These are phyloP conservation scores for Acrocephalus arundinaceus DNA, from an alignment of 2,113 vertebrate species.

Conservation along the genomic window DNA sequence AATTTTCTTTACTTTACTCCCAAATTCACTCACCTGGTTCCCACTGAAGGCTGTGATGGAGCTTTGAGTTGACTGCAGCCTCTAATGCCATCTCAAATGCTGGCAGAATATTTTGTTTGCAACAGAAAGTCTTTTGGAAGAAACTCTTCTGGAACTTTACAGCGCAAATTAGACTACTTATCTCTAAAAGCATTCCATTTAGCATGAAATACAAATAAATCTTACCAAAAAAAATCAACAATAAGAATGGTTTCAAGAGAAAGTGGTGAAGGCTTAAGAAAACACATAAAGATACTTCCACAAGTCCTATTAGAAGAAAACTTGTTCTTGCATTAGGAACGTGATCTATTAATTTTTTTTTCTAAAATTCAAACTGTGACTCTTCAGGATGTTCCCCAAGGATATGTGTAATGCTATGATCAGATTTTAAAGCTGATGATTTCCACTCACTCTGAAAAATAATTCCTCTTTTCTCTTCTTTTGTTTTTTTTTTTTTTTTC, in stretches of 20 bases:
- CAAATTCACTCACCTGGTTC: not conserved
- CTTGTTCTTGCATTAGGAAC: not conserved
- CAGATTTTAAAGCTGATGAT: not conserved
- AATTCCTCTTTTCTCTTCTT: not conserved
- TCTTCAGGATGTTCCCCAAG: not conserved
- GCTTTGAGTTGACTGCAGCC: not conserved
- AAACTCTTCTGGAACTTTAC: not conserved
- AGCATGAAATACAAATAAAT: not conserved
- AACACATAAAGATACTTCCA: not conserved
- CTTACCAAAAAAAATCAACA: not conserved
- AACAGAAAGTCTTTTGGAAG: not conserved
- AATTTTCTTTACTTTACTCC: not conserved
- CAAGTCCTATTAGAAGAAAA: not conserved
- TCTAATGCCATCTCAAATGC: not conserved
- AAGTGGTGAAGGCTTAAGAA: not conserved
- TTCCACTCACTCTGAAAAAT: not conserved
- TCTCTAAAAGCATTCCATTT: constrained; percentile 8
- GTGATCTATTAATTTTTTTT: not conserved
- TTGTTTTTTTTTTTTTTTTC: not conserved
- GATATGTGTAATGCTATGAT: not conserved
- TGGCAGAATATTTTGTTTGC: not conserved
- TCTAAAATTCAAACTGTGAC: not conserved
- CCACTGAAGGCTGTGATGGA: not conserved
- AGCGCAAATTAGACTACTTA: not conserved
- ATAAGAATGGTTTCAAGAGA: not conserved